phyloP scores from a whole-genome alignment of 2,888 invertebrate genomes.

The Limnephilus lunatus region DNA sequence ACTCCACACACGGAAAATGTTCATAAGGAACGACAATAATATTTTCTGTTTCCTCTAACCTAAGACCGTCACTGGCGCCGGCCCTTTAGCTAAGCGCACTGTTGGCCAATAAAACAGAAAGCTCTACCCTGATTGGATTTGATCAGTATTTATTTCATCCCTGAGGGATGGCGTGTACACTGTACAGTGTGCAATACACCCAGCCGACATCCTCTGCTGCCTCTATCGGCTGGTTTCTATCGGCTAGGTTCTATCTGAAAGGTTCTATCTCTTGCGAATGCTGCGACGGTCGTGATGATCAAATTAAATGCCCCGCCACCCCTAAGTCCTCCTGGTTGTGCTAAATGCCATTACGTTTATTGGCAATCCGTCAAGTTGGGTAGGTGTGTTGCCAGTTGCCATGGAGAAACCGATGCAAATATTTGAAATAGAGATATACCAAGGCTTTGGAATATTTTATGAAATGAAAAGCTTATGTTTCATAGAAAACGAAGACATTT shows the following conservation, averaged over 20 bases:
- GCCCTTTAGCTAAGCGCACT: constrained; percentile 26
- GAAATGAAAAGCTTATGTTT: not conserved
- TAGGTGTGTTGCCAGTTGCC: not conserved
- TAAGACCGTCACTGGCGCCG: not conserved
- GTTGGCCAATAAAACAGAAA: constrained; percentile 35
- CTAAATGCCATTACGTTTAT: constrained; percentile 32
- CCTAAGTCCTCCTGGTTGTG: not conserved
- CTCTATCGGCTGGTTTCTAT: not conserved
- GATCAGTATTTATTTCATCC: constrained; percentile 56
- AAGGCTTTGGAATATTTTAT: not conserved
- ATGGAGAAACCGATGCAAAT: not conserved
- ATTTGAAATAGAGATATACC: not conserved
- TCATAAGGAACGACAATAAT: not conserved
- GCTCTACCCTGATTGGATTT: constrained; percentile 54
- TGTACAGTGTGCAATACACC: not conserved
- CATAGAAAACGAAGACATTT: not conserved
- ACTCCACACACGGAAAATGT: too few species aligned
- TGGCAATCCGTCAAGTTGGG: constrained; percentile 23
- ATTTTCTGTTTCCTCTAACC: not conserved
- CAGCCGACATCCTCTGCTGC: not conserved
- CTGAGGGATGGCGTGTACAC: not conserved
- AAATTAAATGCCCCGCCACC: constrained; percentile 23
- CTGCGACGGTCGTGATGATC: not conserved
- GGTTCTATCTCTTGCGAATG: not conserved
- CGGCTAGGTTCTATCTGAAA: not conserved